Evolutionary conservation across 2,113 vertebrate species (phyloP).

Genomic region (Malaclemys terrapin): DNA sequence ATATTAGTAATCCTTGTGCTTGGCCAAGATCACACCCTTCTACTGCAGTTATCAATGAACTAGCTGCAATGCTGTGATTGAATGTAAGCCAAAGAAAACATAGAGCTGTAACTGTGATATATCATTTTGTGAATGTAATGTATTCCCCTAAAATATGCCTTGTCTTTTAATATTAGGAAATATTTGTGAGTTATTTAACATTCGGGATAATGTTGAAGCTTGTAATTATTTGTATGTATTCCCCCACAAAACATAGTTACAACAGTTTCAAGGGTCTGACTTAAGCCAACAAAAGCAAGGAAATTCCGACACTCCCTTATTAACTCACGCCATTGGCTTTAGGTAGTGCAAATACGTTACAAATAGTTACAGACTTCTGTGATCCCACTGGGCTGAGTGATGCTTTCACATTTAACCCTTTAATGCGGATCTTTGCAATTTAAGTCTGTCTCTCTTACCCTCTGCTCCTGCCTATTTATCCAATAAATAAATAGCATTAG

Average conservation of each 20-base stretch:
- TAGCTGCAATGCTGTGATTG: conserved; percentile 40
- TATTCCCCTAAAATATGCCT: conserved; percentile 14
- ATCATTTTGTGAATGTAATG: conserved; percentile 13
- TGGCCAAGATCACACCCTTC: conserved; percentile 49
- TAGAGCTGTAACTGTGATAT: not conserved
- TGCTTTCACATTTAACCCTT: not conserved
- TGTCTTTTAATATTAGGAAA: conserved; percentile 37
- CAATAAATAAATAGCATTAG: not conserved
- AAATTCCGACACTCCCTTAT: conserved; percentile 14
- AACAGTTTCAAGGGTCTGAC: not conserved
- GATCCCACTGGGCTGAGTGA: not conserved
- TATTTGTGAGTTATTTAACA: conserved; percentile 3
- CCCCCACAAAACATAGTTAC: not conserved
- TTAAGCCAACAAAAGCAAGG: conserved; percentile 5
- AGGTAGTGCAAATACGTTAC: not conserved
- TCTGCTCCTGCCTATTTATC: not conserved
- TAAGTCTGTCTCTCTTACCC: not conserved
- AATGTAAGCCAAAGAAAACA: conserved; percentile 7
- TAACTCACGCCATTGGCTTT: not conserved
- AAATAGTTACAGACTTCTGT: not conserved
- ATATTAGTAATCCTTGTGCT: conserved; percentile 29
- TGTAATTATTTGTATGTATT: not conserved
- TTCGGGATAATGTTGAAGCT: conserved; percentile 8
- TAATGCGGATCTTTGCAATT: not conserved
- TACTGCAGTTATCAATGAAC: conserved; percentile 41